A percentile compares a stretch with the other conserved stretches of the same genome.
Conservation (phyloP, 2,113 vertebrate genomes). For the Benitochromis conjunctus region DNA sequence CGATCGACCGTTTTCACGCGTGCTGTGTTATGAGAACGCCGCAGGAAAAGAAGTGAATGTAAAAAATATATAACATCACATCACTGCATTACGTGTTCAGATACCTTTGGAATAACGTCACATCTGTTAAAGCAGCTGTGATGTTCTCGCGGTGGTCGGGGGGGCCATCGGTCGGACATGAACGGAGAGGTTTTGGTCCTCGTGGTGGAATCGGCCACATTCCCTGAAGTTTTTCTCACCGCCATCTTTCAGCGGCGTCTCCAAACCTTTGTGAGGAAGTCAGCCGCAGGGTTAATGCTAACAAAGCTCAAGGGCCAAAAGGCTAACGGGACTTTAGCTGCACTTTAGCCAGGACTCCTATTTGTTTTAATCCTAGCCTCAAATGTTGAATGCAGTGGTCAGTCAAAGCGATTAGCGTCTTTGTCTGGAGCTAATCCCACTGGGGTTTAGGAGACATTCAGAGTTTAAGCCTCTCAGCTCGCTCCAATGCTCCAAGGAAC, state of each 20-base stretch:
- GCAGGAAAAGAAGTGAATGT: not conserved
- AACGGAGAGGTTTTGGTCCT: not conserved
- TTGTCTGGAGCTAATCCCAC: conserved; percentile 62
- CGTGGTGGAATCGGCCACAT: not conserved
- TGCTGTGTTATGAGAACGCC: not conserved
- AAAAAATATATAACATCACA: not conserved
- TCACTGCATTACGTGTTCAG: not conserved
- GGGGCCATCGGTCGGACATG: not conserved
- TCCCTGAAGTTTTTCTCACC: not conserved
- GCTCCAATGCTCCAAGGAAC: conserved; percentile 76
- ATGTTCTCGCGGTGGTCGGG: not conserved
- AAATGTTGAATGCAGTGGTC: conserved; percentile 33
- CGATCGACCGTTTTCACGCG: not conserved
- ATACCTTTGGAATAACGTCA: not conserved
- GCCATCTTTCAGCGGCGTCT: not conserved
- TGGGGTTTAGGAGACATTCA: conserved; percentile 60
- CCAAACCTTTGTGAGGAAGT: conserved; percentile 9
- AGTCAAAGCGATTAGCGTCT: conserved; percentile 66
- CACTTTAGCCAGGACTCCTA: not conserved
- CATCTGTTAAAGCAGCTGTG: not conserved
- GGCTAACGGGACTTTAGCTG: not conserved
- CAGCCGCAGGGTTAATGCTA: not conserved
- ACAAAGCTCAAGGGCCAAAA: conserved; percentile 69
- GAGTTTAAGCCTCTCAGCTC: conserved; percentile 59
- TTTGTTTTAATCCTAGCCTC: conserved; percentile 43